Evolutionary conservation across 2,888 invertebrate genomes (phyloP), one percentile per base, ranked within the genome.

Genomic region (Apodemia hepburni): DNA sequence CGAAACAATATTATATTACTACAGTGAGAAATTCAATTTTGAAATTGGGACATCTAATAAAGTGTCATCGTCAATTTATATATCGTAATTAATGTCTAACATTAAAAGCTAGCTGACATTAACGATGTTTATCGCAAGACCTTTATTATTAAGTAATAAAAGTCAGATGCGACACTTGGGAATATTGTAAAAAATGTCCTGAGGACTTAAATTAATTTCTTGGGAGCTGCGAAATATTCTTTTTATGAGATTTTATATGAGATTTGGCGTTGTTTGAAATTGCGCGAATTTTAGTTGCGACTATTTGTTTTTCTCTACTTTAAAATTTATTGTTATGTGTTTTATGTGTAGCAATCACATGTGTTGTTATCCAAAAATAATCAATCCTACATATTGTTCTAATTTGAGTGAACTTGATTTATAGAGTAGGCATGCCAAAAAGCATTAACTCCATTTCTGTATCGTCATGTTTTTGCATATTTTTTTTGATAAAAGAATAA

Each of bases 61-160:
- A 51, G 9, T 18, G 61, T 62, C 64, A 45, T 38, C 29, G 51
- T 59, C 59, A 33, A 47, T 27, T 59, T 63, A 63, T 61, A 22
- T 51, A 51, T 51, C 51, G 22, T 51, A 51, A 51, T 51, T 51
- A 51, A 22, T 51, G 51, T 49, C 22, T 51, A 18, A 65, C 69
- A 68, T 71, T 70, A 68, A 66, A 70, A 70, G 68, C 66, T 70
- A 64, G 66, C 64, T 60, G 67, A 69, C 69, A 68, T 69, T 68
- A 71, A 72, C 65, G 69, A 72, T 72, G 70, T 70, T 72, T 71
- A 73, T 69, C 66, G 65, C 68, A 62, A 54, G 62, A 65, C 69
- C 69, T 73, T 75, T 75, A 73, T 74, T 73, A 73, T 72, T 69
- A 66, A 70, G 72, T 68, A 73, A 71, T 75, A 74, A 73, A 74